Evolutionary conservation across 2,888 invertebrate species (phyloP).

Genomic region (Shargacucullia verbasci): DNA sequence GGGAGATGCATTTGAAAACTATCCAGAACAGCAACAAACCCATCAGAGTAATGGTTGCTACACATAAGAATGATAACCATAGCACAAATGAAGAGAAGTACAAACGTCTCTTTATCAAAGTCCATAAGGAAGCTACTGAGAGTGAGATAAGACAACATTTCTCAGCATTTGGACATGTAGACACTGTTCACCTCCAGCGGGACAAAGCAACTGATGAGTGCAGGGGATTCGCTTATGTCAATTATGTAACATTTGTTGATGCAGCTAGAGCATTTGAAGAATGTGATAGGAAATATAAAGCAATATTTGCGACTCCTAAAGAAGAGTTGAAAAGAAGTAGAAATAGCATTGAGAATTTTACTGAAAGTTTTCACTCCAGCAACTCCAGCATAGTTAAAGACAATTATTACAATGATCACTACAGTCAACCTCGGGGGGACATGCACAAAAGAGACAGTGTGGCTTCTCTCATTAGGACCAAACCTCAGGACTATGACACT

Average conservation of each 20-base stretch:
- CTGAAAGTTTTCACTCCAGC: slow-evolving; percentile 56
- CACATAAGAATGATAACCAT: slow-evolving; percentile 79
- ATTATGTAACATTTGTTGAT: slow-evolving; percentile 93
- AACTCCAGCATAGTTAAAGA: slow-evolving; percentile 59
- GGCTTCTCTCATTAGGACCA: slow-evolving; percentile 59
- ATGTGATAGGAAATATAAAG: slow-evolving; percentile 95
- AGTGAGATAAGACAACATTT: slow-evolving; percentile 94
- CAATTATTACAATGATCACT: slow-evolving; percentile 51
- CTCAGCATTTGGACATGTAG: slow-evolving; percentile 95
- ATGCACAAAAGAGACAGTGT: slow-evolving; percentile 54
- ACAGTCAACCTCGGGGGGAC: slow-evolving; percentile 47
- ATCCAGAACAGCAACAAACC: slow-evolving; percentile 93
- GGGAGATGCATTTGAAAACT: slow-evolving; percentile 94
- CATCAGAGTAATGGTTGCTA: slow-evolving; percentile 96
- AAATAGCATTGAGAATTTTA: slow-evolving; percentile 66
- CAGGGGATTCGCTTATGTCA: slow-evolving; percentile 97
- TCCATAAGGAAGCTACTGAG: slow-evolving; percentile 94
- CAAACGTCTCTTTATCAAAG: slow-evolving; percentile 95
- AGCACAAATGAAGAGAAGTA: slow-evolving; percentile 74
- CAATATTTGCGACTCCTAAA: slow-evolving; percentile 97
- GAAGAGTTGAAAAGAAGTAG: slow-evolving; percentile 82
- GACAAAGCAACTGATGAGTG: slow-evolving; percentile 94
- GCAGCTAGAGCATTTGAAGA: slow-evolving; percentile 97
- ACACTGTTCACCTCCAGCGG: slow-evolving; percentile 93
- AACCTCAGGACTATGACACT: slow-evolving; percentile 88